Base-by-base conservation (phyloP, 2,113 vertebrate genomes). In the Paedocypris sp. region DNA sequence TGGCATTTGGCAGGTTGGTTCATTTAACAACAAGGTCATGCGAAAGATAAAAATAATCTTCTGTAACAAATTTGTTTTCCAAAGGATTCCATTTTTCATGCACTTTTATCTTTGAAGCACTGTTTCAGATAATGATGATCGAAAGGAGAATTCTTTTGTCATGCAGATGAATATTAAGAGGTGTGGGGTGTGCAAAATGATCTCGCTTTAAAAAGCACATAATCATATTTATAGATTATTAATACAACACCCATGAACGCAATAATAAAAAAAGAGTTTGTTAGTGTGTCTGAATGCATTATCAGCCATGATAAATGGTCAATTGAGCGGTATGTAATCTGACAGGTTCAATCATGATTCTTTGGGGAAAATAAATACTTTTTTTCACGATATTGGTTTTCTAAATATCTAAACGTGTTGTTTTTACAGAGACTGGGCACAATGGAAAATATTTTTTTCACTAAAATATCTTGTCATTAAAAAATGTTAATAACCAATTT, bases 31-130 rank as follows among this genome's bases (percentile, higher is more conserved):
- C 79, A 82, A 80, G 80, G 78, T 85, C 81, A 82, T 75, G 73
- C 77, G 76, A 76, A 82, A 79, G 76, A 81, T 79, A 80, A 80
- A 76, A 82, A 84, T 76, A 79, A 80, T 81, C 75, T 79, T 69
- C 63, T 4, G 35, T 80, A 79, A 80, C 75, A 79, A 80, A 84
- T 83, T 78, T 83, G 77, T 84, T 84, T 81, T 82, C 74, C 70
- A 77, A 80, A 76, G 73, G 69, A 68, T 71, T 81, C 73, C 75
- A 72, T 62, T 82, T 80, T 74, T 79, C 77, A 71, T 72, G 79
- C 76, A 79, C 79, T 68, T 54, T 56, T 43, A 29, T 51, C 22
- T 4, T 11, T 11, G 75, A 72, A 69, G 75, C 77, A 73, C 69
- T 67, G 74, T 73, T 70, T 58, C 68, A 67, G 67, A 80, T 81